These are phyloP conservation scores for Rhopalosiphum maidis DNA, from an alignment of 1,140 invertebrate genomes.

Conservation along the genomic window DNA sequence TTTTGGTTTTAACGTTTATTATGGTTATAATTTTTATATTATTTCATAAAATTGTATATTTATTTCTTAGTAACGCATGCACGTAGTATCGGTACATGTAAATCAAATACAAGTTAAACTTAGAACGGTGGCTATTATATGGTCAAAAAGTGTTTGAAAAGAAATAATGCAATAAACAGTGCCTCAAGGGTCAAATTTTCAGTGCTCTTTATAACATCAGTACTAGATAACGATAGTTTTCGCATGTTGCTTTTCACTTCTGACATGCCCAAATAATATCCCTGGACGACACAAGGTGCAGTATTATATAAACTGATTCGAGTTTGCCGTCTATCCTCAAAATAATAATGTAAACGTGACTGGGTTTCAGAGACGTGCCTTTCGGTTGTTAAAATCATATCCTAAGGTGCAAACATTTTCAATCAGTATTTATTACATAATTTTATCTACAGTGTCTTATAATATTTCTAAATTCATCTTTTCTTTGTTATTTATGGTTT, in stretches of 20 bases:
- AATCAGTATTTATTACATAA: not conserved
- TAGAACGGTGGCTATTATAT: not conserved
- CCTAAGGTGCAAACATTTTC: not conserved
- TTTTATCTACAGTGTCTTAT: not conserved
- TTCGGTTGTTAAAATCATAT: not conserved
- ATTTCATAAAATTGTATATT: not conserved
- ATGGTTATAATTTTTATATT: not conserved
- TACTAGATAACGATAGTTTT: not conserved
- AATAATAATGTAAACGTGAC: constrained; percentile 23
- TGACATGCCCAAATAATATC: not conserved
- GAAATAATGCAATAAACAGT: not conserved
- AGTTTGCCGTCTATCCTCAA: not conserved
- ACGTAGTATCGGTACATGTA: not conserved
- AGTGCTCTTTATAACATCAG: not conserved
- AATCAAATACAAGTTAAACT: not conserved
- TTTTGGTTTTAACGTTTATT: not conserved
- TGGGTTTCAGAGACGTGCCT: not conserved
- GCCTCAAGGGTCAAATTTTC: not conserved
- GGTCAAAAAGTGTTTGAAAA: not conserved
- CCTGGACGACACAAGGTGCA: not conserved
- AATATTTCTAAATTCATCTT: not conserved
- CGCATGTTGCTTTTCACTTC: constrained; percentile 34
- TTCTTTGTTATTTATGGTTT: not conserved
- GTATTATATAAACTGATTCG: constrained; percentile 36
- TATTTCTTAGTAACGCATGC: not conserved